Conservation (phyloP, 2,797 vertebrate genomes). For the Zalophus californianus region DNA sequence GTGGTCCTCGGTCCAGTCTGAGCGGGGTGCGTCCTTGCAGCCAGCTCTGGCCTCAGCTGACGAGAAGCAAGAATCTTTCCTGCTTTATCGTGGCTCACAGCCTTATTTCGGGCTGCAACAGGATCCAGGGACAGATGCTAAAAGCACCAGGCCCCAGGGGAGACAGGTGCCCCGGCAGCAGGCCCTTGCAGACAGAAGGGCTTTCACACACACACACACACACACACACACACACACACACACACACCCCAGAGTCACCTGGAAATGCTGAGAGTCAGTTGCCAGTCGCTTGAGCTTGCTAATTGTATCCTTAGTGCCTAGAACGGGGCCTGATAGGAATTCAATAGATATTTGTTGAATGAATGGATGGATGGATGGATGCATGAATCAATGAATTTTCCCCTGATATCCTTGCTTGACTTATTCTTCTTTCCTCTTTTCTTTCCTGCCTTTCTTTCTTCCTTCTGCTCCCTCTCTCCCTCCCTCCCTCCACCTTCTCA, state of each 20-base stretch:
- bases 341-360: background rate
- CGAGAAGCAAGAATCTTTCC: constrained; percentile 78
- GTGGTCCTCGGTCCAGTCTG: background rate
- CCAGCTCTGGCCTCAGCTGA: constrained; percentile 75
- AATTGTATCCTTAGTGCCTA: background rate
- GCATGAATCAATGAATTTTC: background rate
- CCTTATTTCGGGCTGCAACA: constrained; percentile 89
- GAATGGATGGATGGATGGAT: background rate
- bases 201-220: background rate
- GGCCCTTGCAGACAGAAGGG: constrained; percentile 59
- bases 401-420: background rate
- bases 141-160: constrained; percentile 73
- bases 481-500: background rate
- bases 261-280: constrained; percentile 13
- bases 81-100: constrained; percentile 80
- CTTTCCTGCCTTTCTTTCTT: background rate
- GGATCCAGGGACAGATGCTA: constrained; percentile 83
- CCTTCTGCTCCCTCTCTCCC: background rate
- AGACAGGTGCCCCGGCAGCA: constrained; percentile 78
- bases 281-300: background rate
- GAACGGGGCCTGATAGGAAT: background rate
- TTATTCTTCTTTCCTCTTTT: background rate
- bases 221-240: background rate
- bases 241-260: constrained; percentile 31
- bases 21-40: constrained; percentile 14